These are phyloP conservation scores for Aleiodes alternator DNA, from an alignment of 2,888 invertebrate species.

Conservation along the genomic window DNA sequence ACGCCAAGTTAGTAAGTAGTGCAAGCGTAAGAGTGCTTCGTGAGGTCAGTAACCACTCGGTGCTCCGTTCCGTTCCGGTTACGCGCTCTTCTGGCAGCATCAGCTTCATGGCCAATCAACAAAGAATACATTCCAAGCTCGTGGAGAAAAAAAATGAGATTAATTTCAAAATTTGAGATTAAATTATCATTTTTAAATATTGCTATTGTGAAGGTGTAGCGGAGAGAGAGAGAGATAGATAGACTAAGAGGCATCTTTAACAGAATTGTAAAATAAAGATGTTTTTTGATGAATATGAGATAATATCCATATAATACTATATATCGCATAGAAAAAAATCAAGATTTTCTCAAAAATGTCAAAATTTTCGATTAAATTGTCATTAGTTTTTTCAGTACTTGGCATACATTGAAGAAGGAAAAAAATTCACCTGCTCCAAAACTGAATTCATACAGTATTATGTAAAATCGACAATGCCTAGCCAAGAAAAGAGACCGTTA, in stretches of 20 bases:
- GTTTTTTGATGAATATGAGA: too few species aligned
- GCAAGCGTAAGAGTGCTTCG: slow-evolving; percentile 74
- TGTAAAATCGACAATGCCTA: slow-evolving; percentile 3
- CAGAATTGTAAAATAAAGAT: too few species aligned
- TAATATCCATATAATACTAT: too few species aligned
- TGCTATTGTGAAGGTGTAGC: too few species aligned
- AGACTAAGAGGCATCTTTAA: too few species aligned
- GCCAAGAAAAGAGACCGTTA: neutral
- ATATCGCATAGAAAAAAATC: too few species aligned
- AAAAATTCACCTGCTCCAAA: slow-evolving; percentile 13
- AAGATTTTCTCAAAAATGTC: too few species aligned
- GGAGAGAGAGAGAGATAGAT: too few species aligned
- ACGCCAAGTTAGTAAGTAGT: slow-evolving; percentile 73
- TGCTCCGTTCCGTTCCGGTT: slow-evolving; percentile 62
- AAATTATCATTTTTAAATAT: too few species aligned
- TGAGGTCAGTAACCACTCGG: slow-evolving; percentile 64
- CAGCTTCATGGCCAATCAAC: slow-evolving; percentile 51
- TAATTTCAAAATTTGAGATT: neutral
- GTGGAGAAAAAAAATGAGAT: slow-evolving; percentile 44
- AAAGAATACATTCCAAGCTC: slow-evolving; percentile 19
- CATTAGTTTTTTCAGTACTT: too few species aligned
- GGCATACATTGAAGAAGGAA: too few species aligned
- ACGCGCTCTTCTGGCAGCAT: slow-evolving; percentile 51
- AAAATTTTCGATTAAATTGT: too few species aligned
- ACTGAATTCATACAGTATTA: neutral